phyloP scores from a whole-genome alignment of 2,888 invertebrate species.

The Cremastinae sp. region DNA sequence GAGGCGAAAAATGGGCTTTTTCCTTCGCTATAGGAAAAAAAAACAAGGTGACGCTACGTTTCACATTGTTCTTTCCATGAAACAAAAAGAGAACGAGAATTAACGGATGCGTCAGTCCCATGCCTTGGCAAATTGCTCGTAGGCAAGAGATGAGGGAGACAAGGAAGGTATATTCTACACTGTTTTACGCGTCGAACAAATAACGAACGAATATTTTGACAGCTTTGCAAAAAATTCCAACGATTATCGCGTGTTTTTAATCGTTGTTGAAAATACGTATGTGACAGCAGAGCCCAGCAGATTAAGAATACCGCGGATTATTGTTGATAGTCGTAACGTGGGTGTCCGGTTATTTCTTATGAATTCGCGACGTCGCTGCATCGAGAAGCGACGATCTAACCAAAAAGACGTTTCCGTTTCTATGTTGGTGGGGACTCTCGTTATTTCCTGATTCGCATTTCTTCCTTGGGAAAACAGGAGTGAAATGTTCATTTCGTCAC shows the following conservation, averaged over 20 bases:
- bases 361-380: not conserved
- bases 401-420: slow-evolving; percentile 18
- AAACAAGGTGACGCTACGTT: not conserved
- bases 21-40: slow-evolving; percentile 1
- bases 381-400: slow-evolving; percentile 11
- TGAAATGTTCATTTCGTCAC: not conserved
- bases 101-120: too few relatives aligned
- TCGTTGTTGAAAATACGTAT: slow-evolving; percentile 10
- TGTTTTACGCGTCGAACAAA: slow-evolving; percentile 28
- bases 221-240: slow-evolving; percentile 15
- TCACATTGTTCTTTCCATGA: slow-evolving; percentile 48
- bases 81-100: slow-evolving; percentile 15
- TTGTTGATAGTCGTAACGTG: not conserved
- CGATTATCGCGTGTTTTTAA: slow-evolving; percentile 24
- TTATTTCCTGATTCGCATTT: slow-evolving; percentile 40
- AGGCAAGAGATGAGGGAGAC: too few relatives aligned
- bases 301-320: slow-evolving; percentile 19
- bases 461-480: slow-evolving; percentile 29
- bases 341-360: slow-evolving; percentile 12
- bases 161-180: slow-evolving; percentile 19
- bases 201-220: slow-evolving; percentile 18
- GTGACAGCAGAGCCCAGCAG: slow-evolving; percentile 9
- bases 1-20: slow-evolving; percentile 53
- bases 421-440: slow-evolving; percentile 16
- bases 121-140: too few relatives aligned